phyloP scores from a whole-genome alignment of 2,888 invertebrate genomes.

The Platerodrilus igneus region DNA sequence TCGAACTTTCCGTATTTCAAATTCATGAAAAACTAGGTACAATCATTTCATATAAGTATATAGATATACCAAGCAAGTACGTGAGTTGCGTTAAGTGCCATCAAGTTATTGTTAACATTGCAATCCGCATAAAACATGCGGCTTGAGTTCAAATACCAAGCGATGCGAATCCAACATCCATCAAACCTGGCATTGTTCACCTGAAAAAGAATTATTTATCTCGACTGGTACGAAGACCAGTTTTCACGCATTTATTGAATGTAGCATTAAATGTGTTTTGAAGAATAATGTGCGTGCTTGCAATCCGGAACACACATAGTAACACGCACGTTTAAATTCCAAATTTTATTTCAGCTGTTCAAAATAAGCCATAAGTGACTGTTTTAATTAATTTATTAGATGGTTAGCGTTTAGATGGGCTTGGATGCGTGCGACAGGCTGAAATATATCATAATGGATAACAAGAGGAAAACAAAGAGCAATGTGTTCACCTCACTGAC shows the following conservation, averaged over 20 bases:
- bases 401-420: slow-evolving; percentile 4
- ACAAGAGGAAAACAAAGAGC: slow-evolving; percentile 30
- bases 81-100: slow-evolving; percentile 27
- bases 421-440: slow-evolving; percentile 33
- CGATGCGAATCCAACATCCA: slow-evolving; percentile 33
- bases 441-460: slow-evolving; percentile 29
- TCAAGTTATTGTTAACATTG: slow-evolving; percentile 28
- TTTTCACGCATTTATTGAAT: slow-evolving; percentile 46
- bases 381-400: too few relatives aligned
- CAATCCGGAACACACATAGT: slow-evolving; percentile 30
- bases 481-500: slow-evolving; percentile 36
- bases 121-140: slow-evolving; percentile 29
- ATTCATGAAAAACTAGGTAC: slow-evolving; percentile 22
- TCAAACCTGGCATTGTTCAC: slow-evolving; percentile 38
- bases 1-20: slow-evolving; percentile 14
- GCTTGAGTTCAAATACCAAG: slow-evolving; percentile 25
- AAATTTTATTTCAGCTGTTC: too few relatives aligned
- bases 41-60: slow-evolving; percentile 29
- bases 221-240: slow-evolving; percentile 39
- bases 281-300: slow-evolving; percentile 18
- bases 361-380: too few relatives aligned
- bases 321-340: too few relatives aligned
- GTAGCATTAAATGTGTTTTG: slow-evolving; percentile 38
- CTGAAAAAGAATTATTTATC: slow-evolving; percentile 40
- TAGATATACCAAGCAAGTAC: too few relatives aligned